Conservation (phyloP, 2,797 vertebrate species). For the Karalla daura region DNA sequence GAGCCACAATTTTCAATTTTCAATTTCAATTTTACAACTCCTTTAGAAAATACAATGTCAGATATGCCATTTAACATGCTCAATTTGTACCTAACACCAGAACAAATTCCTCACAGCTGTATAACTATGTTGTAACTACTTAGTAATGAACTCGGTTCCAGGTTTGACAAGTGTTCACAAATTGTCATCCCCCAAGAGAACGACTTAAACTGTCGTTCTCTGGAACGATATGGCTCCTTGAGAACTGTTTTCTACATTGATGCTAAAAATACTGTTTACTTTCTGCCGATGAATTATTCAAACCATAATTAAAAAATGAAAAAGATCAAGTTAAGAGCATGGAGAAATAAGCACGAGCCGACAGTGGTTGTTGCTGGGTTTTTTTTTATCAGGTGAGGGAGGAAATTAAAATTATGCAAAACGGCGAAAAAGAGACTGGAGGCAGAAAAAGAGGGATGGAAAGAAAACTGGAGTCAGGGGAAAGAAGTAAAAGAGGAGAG, state of each 20-base stretch:
- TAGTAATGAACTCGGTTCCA: too few species aligned
- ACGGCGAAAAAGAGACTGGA: constrained; percentile 33
- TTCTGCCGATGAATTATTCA: constrained; percentile 46
- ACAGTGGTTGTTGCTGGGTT: constrained; percentile 24
- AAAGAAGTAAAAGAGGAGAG: constrained; percentile 31
- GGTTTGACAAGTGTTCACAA: too few species aligned
- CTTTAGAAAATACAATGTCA: too few species aligned
- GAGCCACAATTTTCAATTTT: too few species aligned
- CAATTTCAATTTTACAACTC: too few species aligned
- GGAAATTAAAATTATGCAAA: constrained; percentile 65
- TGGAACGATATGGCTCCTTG: too few species aligned
- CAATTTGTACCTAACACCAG: too few species aligned
- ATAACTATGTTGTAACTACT: too few species aligned
- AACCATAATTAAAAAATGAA: constrained; percentile 25
- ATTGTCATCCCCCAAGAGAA: too few species aligned
- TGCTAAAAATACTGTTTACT: constrained; percentile 32
- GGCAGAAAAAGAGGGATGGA: constrained; percentile 40
- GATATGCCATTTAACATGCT: too few species aligned
- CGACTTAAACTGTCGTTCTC: too few species aligned
- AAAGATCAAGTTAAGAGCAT: constrained; percentile 5
- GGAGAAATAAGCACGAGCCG: constrained; percentile 35
- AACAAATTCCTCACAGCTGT: too few species aligned
- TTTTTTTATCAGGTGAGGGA: constrained; percentile 37
- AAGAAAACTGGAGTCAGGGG: constrained; percentile 27
- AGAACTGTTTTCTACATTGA: background rate